Base-by-base conservation (phyloP, 2,888 invertebrate species). In the Kryphioiulus occultus region DNA sequence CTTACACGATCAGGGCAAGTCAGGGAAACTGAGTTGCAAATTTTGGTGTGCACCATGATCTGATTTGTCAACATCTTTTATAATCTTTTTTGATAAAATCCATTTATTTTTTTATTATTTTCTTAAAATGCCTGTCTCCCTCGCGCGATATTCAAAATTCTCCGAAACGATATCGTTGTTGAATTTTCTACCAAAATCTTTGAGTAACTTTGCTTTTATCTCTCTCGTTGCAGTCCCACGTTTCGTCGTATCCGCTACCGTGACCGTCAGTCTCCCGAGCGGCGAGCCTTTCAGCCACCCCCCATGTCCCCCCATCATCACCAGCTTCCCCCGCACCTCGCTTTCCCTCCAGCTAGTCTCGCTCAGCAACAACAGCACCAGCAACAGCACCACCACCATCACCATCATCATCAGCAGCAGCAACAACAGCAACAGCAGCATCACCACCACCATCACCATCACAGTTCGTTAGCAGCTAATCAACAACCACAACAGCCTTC, bases 361-460 rank as follows among this genome's bases (percentile, higher is more conserved):
- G 86, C 59, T 32, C 87, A 91, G 86, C 91, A 91, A 89, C 91
- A 91, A 39, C 92, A 91, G 89, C 91, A 91, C 9, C 39, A 22
- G 1, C 91, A 87, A 4, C 87, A 87, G 0, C 87, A 87, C 15
- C 39, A 83, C 0, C 82, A 44, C 0, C 42, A 83, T 0, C 87
- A 84, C 7, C 87, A 87, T 2, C 86, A 91, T 88, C 90, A 91
- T 7, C 92, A 91, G 88, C 91, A 91, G 87, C 91, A 91, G 83
- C 91, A 91, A 39, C 89, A 92, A 92, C 90, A 92, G 93, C 90
- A 89, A 92, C 92, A 90, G 92, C n/a, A n/a, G n/a, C 92, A 90
- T 90, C 90, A 90, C 84, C 90, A 90, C 86, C 90, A 91, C 87
- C 91, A 91, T 89, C 91, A 91, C 44, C 91, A 91, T 89, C 91